These are phyloP conservation scores for Chaitophorus viminalis DNA, from an alignment of 2,888 invertebrate genomes.

Conservation along the genomic window DNA sequence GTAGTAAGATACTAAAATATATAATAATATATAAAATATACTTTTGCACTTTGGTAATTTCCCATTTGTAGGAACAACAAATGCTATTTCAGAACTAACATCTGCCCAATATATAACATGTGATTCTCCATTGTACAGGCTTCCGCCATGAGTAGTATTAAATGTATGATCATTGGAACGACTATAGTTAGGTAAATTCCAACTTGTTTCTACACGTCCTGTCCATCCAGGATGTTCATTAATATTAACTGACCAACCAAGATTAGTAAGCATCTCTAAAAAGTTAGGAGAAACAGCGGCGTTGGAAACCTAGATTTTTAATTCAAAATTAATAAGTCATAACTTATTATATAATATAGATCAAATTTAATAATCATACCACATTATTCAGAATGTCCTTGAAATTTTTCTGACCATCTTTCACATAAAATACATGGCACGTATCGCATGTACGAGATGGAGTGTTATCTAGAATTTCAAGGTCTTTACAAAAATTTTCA, in stretches of 20 bases:
- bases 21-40: constrained; percentile 6
- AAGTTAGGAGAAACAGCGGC: constrained; percentile 70
- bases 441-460: constrained; percentile 90
- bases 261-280: constrained; percentile 73
- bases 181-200: constrained; percentile 63
- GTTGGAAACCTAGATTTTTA: constrained; percentile 67
- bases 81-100: constrained; percentile 92
- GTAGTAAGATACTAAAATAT: neutral
- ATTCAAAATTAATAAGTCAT: constrained; percentile 19
- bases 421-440: constrained; percentile 93
- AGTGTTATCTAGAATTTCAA: constrained; percentile 85
- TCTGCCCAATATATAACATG: constrained; percentile 96
- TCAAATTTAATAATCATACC: constrained; percentile 67
- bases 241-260: constrained; percentile 90
- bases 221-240: constrained; percentile 93
- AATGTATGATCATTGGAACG: constrained; percentile 38
- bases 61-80: constrained; percentile 80
- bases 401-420: constrained; percentile 82
- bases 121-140: constrained; percentile 83
- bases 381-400: constrained; percentile 85
- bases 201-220: constrained; percentile 74
- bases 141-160: constrained; percentile 72
- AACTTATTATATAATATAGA: constrained; percentile 6
- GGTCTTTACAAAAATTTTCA: constrained; percentile 80
- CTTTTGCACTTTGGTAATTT: constrained; percentile 30